phyloP scores from a whole-genome alignment of 2,797 vertebrate species.

The Bryconaethiops microstoma region DNA sequence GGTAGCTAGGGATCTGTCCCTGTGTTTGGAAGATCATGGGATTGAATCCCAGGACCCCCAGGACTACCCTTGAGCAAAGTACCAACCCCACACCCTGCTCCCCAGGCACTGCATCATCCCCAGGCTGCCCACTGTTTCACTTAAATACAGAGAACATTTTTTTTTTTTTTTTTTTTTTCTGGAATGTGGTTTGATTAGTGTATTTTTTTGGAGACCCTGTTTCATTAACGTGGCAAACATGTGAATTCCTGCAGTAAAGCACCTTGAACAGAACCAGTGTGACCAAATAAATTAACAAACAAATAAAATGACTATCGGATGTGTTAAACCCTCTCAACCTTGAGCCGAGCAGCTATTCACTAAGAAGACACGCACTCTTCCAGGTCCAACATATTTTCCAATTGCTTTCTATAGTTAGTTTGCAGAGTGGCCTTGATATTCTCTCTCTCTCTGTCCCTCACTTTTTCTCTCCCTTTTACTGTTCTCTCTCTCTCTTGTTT shows the following conservation, averaged over 20 bases:
- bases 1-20: too few species aligned
- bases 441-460: background rate
- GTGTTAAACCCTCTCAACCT: slow-evolving; percentile 55
- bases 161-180: too few species aligned
- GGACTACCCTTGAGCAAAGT: too few species aligned
- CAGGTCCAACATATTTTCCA: background rate
- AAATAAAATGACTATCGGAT: background rate
- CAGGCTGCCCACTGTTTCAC: too few species aligned
- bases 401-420: slow-evolving; percentile 9
- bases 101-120: too few species aligned
- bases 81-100: too few species aligned
- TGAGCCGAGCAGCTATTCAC: slow-evolving; percentile 38
- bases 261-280: background rate
- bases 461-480: too few species aligned
- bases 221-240: background rate
- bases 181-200: background rate
- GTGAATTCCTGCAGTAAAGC: background rate
- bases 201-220: background rate
- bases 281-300: too few species aligned
- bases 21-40: too few species aligned
- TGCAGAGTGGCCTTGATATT: slow-evolving; percentile 20
- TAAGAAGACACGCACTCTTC: slow-evolving; percentile 7
- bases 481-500: too few species aligned
- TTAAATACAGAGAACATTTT: too few species aligned
- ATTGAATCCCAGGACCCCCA: too few species aligned